Evolutionary conservation across 1,140 invertebrate genomes (phyloP).

Genomic region (Heliconius congener): DNA sequence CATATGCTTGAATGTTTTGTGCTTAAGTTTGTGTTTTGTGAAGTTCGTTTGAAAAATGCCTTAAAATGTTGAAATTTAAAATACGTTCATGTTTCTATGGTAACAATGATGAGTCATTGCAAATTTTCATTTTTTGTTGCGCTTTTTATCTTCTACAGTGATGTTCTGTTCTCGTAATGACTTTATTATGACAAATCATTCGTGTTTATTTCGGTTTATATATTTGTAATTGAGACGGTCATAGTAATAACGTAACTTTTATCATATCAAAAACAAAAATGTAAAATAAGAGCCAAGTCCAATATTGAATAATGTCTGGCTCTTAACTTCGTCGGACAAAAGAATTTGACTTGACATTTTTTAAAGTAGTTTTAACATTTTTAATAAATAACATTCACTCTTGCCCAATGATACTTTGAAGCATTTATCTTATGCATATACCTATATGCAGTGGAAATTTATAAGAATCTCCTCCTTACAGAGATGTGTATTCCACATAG

Average conservation of each 20-base stretch:
- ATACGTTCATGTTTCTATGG: constrained; percentile 23
- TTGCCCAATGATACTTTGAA: no score
- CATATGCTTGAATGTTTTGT: neutral
- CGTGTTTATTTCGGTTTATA: constrained; percentile 23
- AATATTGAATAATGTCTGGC: no score
- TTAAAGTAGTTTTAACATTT: no score
- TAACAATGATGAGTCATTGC: constrained; percentile 26
- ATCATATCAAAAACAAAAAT: neutral
- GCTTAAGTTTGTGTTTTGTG: neutral
- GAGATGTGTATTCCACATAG: no score
- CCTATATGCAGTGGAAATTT: no score
- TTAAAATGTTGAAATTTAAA: constrained; percentile 14
- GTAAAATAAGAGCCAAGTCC: neutral
- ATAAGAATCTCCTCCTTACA: no score
- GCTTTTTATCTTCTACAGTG: neutral
- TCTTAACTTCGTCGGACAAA: no score
- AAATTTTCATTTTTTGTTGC: constrained; percentile 17
- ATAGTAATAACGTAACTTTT: constrained; percentile 17
- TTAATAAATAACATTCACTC: no score
- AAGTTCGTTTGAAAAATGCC: neutral
- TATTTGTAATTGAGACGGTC: constrained; percentile 17
- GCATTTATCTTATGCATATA: no score
- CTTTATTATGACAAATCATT: constrained; percentile 34
- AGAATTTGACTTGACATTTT: no score
- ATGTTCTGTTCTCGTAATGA: constrained; percentile 16